Evolutionary conservation across 2,888 invertebrate species (phyloP).

Genomic region (Leptothorax acervorum): DNA sequence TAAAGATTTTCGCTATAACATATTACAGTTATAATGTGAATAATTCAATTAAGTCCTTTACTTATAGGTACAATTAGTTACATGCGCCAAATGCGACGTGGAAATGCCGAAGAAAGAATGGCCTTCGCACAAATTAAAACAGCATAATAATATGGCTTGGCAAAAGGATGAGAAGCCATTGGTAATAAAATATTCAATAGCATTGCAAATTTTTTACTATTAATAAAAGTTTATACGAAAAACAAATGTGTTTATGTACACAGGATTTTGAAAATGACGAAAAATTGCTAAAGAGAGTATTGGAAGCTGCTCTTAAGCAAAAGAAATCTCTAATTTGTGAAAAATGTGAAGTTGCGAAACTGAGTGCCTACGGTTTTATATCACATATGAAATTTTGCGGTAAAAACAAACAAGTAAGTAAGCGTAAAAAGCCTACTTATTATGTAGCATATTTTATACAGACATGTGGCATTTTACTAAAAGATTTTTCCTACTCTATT

Average conservation of each 20-base stretch:
- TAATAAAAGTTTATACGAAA: conserved; percentile 4
- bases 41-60: conserved; percentile 10
- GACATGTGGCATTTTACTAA: not conserved
- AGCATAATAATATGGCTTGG: conserved; percentile 88
- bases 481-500: conserved; percentile 17
- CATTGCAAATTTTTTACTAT: not conserved
- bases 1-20: not conserved
- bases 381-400: conserved; percentile 89
- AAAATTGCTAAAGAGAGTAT: conserved; percentile 85
- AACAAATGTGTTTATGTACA: conserved; percentile 68
- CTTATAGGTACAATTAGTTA: conserved; percentile 71
- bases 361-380: conserved; percentile 87
- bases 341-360: conserved; percentile 85
- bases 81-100: conserved; percentile 86
- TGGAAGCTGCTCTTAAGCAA: conserved; percentile 85
- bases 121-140: conserved; percentile 86
- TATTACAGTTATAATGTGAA: not conserved
- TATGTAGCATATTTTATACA: not conserved
- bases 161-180: conserved; percentile 86
- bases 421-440: conserved; percentile 12
- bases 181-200: conserved; percentile 83
- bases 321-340: conserved; percentile 87
- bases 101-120: conserved; percentile 85
- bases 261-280: conserved; percentile 87
- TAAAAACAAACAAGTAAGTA: conserved; percentile 86